Evolutionary conservation across 2,888 invertebrate species (phyloP).

Genomic region (Drosophila testacea): DNA sequence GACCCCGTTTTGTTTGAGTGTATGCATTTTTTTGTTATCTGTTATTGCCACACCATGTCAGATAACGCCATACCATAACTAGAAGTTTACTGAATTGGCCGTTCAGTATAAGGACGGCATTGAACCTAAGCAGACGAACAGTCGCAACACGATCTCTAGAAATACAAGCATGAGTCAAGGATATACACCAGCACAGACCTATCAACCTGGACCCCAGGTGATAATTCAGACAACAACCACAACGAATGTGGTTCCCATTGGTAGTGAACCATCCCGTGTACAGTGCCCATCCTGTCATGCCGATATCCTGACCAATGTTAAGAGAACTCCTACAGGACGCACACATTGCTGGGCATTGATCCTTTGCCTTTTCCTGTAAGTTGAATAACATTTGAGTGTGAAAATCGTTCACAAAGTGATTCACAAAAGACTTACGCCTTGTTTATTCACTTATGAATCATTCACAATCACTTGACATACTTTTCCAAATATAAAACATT

Average conservation of each 20-base stretch:
- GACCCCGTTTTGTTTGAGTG: slow-evolving; percentile 9
- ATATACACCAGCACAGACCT: slow-evolving; percentile 60
- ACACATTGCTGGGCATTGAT: slow-evolving; percentile 64
- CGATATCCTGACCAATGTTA: slow-evolving; percentile 55
- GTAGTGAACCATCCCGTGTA: slow-evolving; percentile 53
- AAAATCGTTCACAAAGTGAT: too few species aligned
- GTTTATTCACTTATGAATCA: slow-evolving; percentile 8
- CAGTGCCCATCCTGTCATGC: slow-evolving; percentile 69
- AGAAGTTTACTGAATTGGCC: slow-evolving; percentile 5
- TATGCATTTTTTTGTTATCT: slow-evolving; percentile 27
- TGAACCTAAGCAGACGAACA: slow-evolving; percentile 7
- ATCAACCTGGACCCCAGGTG: slow-evolving; percentile 49
- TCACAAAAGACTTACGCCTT: too few species aligned
- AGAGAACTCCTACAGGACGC: slow-evolving; percentile 52
- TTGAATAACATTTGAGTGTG: not conserved
- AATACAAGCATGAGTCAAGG: slow-evolving; percentile 25
- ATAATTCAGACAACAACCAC: slow-evolving; percentile 58
- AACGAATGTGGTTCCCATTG: slow-evolving; percentile 49
- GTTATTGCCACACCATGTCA: slow-evolving; percentile 15
- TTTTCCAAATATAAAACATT: not conserved
- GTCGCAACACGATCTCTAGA: not conserved
- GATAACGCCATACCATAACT: slow-evolving; percentile 38
- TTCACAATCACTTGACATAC: slow-evolving; percentile 3
- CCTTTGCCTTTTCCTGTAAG: slow-evolving; percentile 70
- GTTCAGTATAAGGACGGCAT: slow-evolving; percentile 32